Evolutionary conservation across 1,140 invertebrate species (phyloP), one percentile per base, ranked within the genome.

Genomic region (Hetaerina americana): DNA sequence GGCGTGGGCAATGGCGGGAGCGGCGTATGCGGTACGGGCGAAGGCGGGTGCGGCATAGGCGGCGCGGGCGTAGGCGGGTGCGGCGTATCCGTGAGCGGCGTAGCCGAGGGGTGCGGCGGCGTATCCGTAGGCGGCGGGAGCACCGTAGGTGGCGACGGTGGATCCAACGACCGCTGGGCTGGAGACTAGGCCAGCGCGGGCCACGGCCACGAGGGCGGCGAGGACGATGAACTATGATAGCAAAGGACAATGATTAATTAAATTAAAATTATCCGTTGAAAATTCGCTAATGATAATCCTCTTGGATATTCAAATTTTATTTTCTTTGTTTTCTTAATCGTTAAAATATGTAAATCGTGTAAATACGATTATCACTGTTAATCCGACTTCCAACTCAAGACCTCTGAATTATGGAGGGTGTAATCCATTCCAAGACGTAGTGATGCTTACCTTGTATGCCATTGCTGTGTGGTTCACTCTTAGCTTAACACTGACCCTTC

Each of bases 141-240:
- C 72, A 5, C 71, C 72, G 24, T 66, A 66, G n/a, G 74, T 73
- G 18, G 76, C 72, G 15, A 74, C 73, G 66, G 31, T 70, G 28
- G 31, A 24, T 66, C 73, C 76, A n/a, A 73, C 69, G 49, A 77
- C 78, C 2, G 72, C 69, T 12, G 25, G 72, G 27, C 70, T 70
- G 26, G 57, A 70, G 29, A 82, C 70, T 12, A 81, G 18, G n/a
- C 80, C 82, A 71, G 80, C 84, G n/a, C 76, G 77, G 68, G 81
- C 82, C 12, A 78, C 78, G 8, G 83, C 82, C 70, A 84, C 75
- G 49, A 82, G 72, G 66, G 80, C 78, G 72, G 79, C 78, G 73
- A 85, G 74, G 29, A 78, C 74, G 72, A 84, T 71, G 71, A 85
- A 79, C 84, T 85, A 76, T 27, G 1, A 72, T 27, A 73, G 8